phyloP scores from a whole-genome alignment of 2,797 vertebrate genomes.

The Epinephelus awoara region DNA sequence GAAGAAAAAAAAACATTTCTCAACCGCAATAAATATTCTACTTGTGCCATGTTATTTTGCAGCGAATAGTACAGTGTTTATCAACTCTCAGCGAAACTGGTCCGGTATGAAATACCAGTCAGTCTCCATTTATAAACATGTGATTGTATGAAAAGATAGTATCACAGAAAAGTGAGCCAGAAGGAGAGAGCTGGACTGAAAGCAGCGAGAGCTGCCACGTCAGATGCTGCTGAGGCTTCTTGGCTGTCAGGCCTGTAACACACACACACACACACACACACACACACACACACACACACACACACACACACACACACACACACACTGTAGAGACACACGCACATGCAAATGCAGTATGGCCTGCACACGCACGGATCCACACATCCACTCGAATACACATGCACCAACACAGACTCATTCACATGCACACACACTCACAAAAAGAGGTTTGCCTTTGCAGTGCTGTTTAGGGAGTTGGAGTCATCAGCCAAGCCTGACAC shows the following conservation, averaged over 20 bases:
- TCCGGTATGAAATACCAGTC: conserved; percentile 63
- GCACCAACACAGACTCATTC: conserved; percentile 25
- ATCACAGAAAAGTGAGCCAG: conserved; percentile 78
- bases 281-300: conserved; percentile 19
- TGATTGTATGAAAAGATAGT: conserved; percentile 80
- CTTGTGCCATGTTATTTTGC: conserved; percentile 38
- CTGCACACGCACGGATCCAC: conserved; percentile 32
- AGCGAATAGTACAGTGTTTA: conserved; percentile 45
- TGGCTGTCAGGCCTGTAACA: conserved; percentile 77
- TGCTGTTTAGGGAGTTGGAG: conserved; percentile 60
- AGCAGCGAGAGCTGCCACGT: conserved; percentile 84
- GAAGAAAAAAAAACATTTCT: background rate
- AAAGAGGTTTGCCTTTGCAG: conserved; percentile 66
- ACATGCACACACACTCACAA: conserved; percentile 28
- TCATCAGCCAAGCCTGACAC: conserved; percentile 72
- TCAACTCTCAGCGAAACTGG: conserved; percentile 52
- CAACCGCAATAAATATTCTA: conserved; percentile 26
- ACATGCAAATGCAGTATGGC: conserved; percentile 44
- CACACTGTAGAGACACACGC: conserved; percentile 22
- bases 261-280: conserved; percentile 52
- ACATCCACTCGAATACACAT: conserved; percentile 33
- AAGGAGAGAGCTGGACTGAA: conserved; percentile 77
- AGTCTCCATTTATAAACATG: conserved; percentile 78
- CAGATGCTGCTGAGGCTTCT: conserved; percentile 82
- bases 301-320: conserved; percentile 12